Percentiles rank a stretch among this genome's conserved stretches.
These are phyloP conservation scores for Miniopterus natalensis DNA, from an alignment of 2,113 vertebrate species.

Conservation along the genomic window DNA sequence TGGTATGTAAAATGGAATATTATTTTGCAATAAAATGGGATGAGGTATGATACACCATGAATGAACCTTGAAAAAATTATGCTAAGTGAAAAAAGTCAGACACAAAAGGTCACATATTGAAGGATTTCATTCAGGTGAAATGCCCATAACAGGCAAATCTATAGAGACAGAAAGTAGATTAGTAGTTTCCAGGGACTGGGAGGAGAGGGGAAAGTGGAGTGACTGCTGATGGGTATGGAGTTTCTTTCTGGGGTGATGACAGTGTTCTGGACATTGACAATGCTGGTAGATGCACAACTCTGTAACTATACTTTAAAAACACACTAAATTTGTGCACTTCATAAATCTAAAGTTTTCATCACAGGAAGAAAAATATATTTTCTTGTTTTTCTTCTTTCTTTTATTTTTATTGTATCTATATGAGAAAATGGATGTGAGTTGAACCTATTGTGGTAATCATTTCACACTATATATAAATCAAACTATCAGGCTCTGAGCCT, in stretches of 20 bases:
- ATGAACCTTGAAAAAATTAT: background rate
- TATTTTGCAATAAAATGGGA: background rate
- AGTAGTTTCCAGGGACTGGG: background rate
- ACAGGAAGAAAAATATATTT: background rate
- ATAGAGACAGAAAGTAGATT: background rate
- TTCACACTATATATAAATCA: background rate
- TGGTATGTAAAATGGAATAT: background rate
- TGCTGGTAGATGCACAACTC: background rate
- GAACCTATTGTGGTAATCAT: background rate
- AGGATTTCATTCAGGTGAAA: background rate
- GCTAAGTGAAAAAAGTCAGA: background rate
- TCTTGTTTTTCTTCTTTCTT: background rate
- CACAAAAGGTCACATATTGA: background rate
- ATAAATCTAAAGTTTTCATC: conserved; percentile 1
- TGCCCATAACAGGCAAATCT: background rate
- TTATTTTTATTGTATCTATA: background rate
- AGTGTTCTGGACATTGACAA: background rate
- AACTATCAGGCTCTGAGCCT: background rate
- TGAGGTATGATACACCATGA: background rate
- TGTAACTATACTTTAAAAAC: background rate
- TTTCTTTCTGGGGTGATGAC: background rate
- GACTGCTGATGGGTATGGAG: background rate
- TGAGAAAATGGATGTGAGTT: background rate
- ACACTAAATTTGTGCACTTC: background rate
- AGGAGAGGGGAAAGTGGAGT: background rate